Percentiles rank a stretch among this genome's conserved stretches.
Conservation (phyloP, 2,797 vertebrate genomes). For the Cetoscarus ocellatus region DNA sequence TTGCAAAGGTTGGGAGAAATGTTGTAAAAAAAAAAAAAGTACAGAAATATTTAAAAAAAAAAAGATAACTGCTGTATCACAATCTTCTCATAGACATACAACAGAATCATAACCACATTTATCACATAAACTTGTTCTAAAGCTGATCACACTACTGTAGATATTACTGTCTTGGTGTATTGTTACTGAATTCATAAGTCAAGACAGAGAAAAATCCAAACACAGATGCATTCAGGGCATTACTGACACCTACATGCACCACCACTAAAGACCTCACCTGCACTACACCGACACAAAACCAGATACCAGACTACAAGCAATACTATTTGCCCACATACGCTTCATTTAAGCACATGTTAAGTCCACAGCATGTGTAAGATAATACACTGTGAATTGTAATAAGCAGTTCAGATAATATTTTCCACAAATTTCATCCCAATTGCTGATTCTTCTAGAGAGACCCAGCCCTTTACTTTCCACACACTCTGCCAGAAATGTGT, state of each 20-base stretch:
- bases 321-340: slow-evolving; percentile 17
- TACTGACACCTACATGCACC: not conserved
- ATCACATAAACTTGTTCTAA: slow-evolving; percentile 4
- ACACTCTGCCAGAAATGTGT: slow-evolving; percentile 61
- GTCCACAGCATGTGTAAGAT: slow-evolving; percentile 48
- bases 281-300: slow-evolving; percentile 17
- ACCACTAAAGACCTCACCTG: slow-evolving; percentile 15
- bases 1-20: not conserved
- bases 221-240: too few species aligned
- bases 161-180: not conserved
- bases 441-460: slow-evolving; percentile 42
- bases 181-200: not conserved
- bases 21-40: not conserved
- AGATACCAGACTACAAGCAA: slow-evolving; percentile 27
- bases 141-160: not conserved
- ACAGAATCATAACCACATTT: not conserved
- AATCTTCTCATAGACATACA: too few species aligned
- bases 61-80: too few species aligned
- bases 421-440: slow-evolving; percentile 59
- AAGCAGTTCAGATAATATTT: slow-evolving; percentile 52
- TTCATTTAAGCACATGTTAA: slow-evolving; percentile 39
- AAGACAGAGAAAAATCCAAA: not conserved
- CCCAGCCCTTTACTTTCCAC: slow-evolving; percentile 50
- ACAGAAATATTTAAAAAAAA: too few species aligned
- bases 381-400: slow-evolving; percentile 46